Evolutionary conservation across 2,113 vertebrate genomes (phyloP).

Genomic region (Electrona antarctica): DNA sequence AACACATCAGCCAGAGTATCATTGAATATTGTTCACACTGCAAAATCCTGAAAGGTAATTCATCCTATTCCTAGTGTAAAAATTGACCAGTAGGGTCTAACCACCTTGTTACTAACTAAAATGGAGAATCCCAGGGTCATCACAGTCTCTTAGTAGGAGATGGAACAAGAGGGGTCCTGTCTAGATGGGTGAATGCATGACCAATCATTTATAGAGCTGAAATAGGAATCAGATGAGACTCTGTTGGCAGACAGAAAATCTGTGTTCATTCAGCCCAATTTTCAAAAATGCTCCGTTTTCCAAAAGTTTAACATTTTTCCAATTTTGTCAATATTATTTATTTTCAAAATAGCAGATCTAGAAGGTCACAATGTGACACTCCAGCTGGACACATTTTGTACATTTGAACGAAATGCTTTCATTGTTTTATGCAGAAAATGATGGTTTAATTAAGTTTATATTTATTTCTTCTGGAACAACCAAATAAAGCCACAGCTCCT

Average conservation of each 20-base stretch:
- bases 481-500: slow-evolving; percentile 32
- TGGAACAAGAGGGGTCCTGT: slow-evolving; percentile 12
- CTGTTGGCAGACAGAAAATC: slow-evolving; percentile 12
- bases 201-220: slow-evolving; percentile 28
- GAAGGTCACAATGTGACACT: too few species aligned
- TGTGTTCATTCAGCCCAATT: too few species aligned
- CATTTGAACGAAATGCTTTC: slow-evolving; percentile 8
- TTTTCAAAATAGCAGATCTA: too few species aligned
- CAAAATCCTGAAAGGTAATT: too few species aligned
- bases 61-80: too few species aligned
- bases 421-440: slow-evolving; percentile 6
- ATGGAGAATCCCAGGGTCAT: too few species aligned
- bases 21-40: neutral
- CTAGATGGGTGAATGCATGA: slow-evolving; percentile 12
- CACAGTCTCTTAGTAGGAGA: neutral
- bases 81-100: too few species aligned
- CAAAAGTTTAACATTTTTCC: too few species aligned
- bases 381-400: too few species aligned
- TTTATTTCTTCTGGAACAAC: slow-evolving; percentile 5
- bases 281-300: too few species aligned
- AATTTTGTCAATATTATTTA: too few species aligned
- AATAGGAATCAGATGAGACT: slow-evolving; percentile 29
- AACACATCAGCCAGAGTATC: neutral
- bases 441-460: slow-evolving; percentile 14
- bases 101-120: too few species aligned